A percentile compares a stretch with the other conserved stretches of the same genome.
Evolutionary conservation across 1,140 invertebrate species (phyloP).

Genomic region (Drosophila teissieri): DNA sequence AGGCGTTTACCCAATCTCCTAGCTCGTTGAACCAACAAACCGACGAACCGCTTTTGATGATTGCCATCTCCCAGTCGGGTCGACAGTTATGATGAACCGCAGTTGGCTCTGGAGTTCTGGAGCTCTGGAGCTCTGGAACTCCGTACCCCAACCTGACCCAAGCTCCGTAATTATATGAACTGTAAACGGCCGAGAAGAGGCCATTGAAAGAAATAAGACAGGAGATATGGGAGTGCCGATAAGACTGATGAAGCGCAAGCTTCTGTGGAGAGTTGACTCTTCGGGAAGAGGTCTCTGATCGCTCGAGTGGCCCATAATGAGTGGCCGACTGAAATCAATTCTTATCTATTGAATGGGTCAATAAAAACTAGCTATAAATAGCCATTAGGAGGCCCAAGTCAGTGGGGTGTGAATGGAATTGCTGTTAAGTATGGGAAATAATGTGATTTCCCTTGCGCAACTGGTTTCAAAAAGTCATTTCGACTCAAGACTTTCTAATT

Average conservation of each 20-base stretch:
- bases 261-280: constrained; percentile 20
- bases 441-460: constrained; percentile 19
- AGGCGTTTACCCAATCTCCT: constrained; percentile 3
- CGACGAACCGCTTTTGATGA: constrained; percentile 47
- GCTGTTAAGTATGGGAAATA: constrained; percentile 18
- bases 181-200: constrained; percentile 20
- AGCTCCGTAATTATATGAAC: constrained; percentile 23
- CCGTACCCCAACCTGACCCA: constrained; percentile 7
- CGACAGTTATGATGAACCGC: constrained; percentile 41
- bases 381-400: constrained; percentile 22
- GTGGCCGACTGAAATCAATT: constrained; percentile 44
- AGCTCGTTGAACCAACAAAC: constrained; percentile 12
- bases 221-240: constrained; percentile 52
- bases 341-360: constrained; percentile 43
- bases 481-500: constrained; percentile 24
- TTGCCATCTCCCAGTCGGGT: constrained; percentile 26
- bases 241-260: constrained; percentile 23
- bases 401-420: constrained; percentile 41
- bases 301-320: constrained; percentile 33
- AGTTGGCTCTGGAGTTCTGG: background rate
- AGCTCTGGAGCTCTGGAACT: background rate
- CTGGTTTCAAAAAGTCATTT: constrained; percentile 24
- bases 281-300: constrained; percentile 34
- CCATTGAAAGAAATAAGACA: constrained; percentile 7
- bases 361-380: constrained; percentile 47